Evolutionary conservation across 2,113 vertebrate genomes (phyloP), one percentile per base, ranked within the genome.

Genomic region (Forbesichthys papilliferus): DNA sequence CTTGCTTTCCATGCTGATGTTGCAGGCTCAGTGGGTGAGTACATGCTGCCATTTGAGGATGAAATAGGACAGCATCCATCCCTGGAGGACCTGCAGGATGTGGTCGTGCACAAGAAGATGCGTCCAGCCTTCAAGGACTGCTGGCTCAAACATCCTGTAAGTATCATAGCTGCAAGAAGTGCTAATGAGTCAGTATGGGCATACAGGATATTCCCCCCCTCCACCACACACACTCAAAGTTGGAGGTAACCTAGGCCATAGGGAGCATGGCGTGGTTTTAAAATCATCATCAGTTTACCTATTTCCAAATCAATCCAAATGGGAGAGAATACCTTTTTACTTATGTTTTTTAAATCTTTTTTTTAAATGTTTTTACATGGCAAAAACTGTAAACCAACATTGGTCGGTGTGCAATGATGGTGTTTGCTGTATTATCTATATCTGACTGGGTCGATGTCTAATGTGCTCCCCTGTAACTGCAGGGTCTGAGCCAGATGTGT

Each of bases 81-180:
- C 69, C 93, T 99, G 46, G 96, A 99, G 93, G 98, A 99, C 84
- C 96, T 99, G 93, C 98, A 99, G 91, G 96, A 99, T 59, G 96
- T 95, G 16, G 98, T 99, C 53, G 98, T 99, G 68, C 97, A 99
- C 88, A 99, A 99, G 92, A 99, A 99, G 93, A 96, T 97, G 93
- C 95, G 98, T 81, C 98, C 98, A n/a, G 87, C 90, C 79, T 91
- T 99, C 60, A 95, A 97, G 91, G 96, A 98, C 88, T 95, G 93
- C 69, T 99, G 98, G 98, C 95, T 98, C 74, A 99, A 99, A 88
- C 98, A 98, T 87, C 92, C 95, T 84, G 98, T 99, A 85, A 95
- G 96, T 94, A 79, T 76, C 48, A 0, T 48, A 52, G 55, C 1
- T 27, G 27, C 27, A 27, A 27, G 60, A 72, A 76, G 11, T 11